phyloP scores from a whole-genome alignment of 2,113 vertebrate species.

The Oreochromis spilurus region DNA sequence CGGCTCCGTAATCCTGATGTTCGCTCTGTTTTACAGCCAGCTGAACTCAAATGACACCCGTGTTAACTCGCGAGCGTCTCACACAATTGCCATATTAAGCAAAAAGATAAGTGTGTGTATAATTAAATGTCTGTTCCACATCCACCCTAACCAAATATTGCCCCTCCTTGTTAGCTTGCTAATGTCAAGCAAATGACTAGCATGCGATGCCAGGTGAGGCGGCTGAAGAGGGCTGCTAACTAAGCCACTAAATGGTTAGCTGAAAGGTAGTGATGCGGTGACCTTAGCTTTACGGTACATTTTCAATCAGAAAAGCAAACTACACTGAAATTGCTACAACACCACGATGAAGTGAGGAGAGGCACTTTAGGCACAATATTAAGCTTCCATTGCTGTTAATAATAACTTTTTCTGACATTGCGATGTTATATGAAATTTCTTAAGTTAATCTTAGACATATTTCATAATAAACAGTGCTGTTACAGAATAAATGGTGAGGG shows the following conservation, averaged over 20 bases:
- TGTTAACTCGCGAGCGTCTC: fast-evolving
- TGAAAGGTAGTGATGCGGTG: background rate
- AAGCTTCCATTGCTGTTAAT: background rate
- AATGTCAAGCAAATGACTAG: slow-evolving; percentile 16
- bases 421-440: background rate
- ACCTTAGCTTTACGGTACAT: background rate
- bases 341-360: background rate
- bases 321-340: background rate
- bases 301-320: background rate
- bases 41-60: fast-evolving
- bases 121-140: background rate
- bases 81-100: background rate
- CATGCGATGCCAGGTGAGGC: slow-evolving; percentile 26
- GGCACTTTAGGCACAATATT: background rate
- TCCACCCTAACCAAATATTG: slow-evolving; percentile 15
- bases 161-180: slow-evolving; percentile 54
- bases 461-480: background rate
- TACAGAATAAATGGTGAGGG: background rate
- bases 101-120: background rate
- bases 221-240: slow-evolving; percentile 20
- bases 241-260: background rate
- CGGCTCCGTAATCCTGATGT: background rate
- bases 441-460: background rate
- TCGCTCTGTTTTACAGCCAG: background rate
- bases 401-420: background rate